Evolutionary conservation across 2,113 vertebrate species (phyloP), one percentile per base, ranked within the genome.

Genomic region (Centropristis striata): DNA sequence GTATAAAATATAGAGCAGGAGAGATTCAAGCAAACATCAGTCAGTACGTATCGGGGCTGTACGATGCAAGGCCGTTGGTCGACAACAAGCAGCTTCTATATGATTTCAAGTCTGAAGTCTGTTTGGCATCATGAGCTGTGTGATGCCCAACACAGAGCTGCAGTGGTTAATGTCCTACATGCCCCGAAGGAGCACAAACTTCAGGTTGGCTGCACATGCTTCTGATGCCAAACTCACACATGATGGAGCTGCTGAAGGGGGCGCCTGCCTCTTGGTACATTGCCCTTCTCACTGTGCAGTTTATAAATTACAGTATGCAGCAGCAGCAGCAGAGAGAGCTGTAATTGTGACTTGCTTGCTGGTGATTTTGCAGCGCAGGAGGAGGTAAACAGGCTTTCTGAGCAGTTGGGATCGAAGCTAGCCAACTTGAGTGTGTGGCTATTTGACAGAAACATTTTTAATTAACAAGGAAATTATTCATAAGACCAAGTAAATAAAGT

Each of bases 391-490:
- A 81, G 81, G 83, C 51, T 84, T 84, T 75, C 51, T 50, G 76
- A 84, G 69, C 87, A 90, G 75, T 84, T 90, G 88, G 86, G 69
- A 37, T 55, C 49, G 54, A 46, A 85, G 73, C 44, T 28, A 18
- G 86, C 90, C 85, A 88, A 65, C 25, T 32, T 54, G 75, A 39
- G 59, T 8, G 18, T 78, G 88, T 83, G 79, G 79, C 81, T 82
- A 20, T 64, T 63, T 71, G 66, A 90, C 80, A 90, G 72, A 72
- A 73, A 59, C 55, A n/a, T 72, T 84, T 89, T 83, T 83, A 74
- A 88, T 88, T 87, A 78, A 79, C 49, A 47, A 44, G 13, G 23
- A 85, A 41, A 44, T 71, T 72, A 39, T 47, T 71, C 15, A 39
- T 80, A 70, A 68, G 23, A 75, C 57, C 41, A 66, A 75, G 37